Percentiles rank a stretch among this genome's conserved stretches.
phyloP scores from a whole-genome alignment of 1,140 invertebrate species.

The Vollenhovia emeryi region DNA sequence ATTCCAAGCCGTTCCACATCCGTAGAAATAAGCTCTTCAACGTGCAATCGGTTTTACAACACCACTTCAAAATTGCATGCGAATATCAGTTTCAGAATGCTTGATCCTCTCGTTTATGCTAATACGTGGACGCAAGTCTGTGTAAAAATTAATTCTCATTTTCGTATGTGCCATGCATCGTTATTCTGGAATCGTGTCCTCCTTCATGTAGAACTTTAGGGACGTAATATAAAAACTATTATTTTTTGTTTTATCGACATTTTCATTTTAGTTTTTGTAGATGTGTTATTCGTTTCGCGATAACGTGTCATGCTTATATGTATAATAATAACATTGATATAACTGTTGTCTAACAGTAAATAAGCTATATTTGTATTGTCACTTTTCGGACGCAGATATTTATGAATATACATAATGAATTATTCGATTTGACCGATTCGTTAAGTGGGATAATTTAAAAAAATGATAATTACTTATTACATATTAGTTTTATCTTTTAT shows the following conservation, averaged over 20 bases:
- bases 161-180: neutral
- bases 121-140: neutral
- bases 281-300: neutral
- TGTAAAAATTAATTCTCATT: slow-evolving; percentile 18
- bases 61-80: neutral
- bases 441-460: neutral
- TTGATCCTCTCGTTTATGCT: neutral
- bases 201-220: neutral
- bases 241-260: neutral
- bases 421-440: neutral
- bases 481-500: neutral
- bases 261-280: neutral
- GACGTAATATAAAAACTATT: neutral
- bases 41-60: neutral
- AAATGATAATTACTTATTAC: neutral
- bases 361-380: neutral
- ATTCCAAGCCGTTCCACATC: slow-evolving; percentile 9
- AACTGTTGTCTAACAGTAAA: neutral
- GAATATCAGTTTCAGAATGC: neutral
- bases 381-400: neutral
- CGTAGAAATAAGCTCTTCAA: neutral
- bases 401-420: neutral
- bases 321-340: neutral
- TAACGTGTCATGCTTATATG: neutral
- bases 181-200: neutral